A percentile compares a stretch with the other conserved stretches of the same genome.
Conservation (phyloP, 2,797 vertebrate genomes). For the Myiotriccus ornatus region DNA sequence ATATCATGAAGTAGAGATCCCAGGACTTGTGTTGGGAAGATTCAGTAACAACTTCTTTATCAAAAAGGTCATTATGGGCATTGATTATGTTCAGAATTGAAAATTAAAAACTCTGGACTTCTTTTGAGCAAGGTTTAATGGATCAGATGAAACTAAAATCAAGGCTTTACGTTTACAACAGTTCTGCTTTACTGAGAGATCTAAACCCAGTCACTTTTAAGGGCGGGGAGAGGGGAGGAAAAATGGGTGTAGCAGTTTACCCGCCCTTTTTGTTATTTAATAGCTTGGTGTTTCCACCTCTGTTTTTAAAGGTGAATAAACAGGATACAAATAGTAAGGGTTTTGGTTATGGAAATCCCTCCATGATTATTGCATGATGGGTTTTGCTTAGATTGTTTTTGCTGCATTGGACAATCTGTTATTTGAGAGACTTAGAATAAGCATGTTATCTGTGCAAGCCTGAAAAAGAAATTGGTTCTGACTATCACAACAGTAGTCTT, state of each 20-base stretch:
- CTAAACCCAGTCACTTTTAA: not conserved
- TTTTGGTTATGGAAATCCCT: not conserved
- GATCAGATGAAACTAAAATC: not conserved
- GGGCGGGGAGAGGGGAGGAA: too few relatives aligned
- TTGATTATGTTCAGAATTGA: not conserved
- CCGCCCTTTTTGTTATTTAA: not conserved
- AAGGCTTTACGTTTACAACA: not conserved
- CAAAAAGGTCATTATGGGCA: not conserved
- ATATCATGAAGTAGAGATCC: rapidly evolving
- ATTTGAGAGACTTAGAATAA: not conserved
- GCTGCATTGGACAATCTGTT: not conserved
- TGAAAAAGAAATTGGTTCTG: not conserved
- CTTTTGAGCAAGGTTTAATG: not conserved
- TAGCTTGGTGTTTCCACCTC: not conserved
- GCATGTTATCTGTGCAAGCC: not conserved
- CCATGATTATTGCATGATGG: not conserved
- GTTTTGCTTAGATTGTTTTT: not conserved
- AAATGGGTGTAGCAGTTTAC: not conserved
- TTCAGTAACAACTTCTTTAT: not conserved
- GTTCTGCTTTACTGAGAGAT: not conserved
- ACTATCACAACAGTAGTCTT: not conserved
- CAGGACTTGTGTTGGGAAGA: not conserved
- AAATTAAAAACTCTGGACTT: not conserved
- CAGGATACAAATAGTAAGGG: not conserved
- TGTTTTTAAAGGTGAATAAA: not conserved